phyloP scores from a whole-genome alignment of 1,140 invertebrate species.

The Heliothis virescens region DNA sequence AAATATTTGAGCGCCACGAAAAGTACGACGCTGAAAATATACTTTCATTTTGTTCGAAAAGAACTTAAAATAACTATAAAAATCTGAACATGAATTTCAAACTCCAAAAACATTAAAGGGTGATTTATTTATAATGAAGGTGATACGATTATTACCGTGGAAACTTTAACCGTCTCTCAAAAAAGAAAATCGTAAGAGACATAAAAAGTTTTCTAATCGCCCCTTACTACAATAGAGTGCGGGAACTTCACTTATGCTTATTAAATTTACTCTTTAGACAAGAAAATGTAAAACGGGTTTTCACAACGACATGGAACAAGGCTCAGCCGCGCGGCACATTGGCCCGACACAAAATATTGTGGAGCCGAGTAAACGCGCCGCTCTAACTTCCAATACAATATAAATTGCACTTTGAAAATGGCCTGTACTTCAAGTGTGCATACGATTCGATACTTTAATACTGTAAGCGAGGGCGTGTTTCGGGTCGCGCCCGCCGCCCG shows the following conservation, averaged over 20 bases:
- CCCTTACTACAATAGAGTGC: constrained; percentile 60
- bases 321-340: constrained; percentile 77
- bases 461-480: constrained; percentile 67
- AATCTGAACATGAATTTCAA: constrained; percentile 30
- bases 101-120: constrained; percentile 43
- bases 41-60: constrained; percentile 12
- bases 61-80: constrained; percentile 1
- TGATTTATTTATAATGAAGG: constrained; percentile 53
- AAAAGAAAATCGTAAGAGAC: constrained; percentile 40
- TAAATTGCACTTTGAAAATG: constrained; percentile 86
- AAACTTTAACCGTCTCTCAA: constrained; percentile 40
- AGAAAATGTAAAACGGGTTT: constrained; percentile 76
- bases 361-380: constrained; percentile 78
- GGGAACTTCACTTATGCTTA: constrained; percentile 76
- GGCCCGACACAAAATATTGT: constrained; percentile 83
- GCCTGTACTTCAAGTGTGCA: constrained; percentile 72
- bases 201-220: constrained; percentile 65
- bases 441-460: constrained; percentile 74
- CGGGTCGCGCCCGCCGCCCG: constrained; percentile 43
- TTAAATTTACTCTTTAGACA: constrained; percentile 76
- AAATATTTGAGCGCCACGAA: constrained; percentile 7
- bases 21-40: background rate
- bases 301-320: constrained; percentile 72
- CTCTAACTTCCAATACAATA: constrained; percentile 85
- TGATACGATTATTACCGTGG: constrained; percentile 41